Base-by-base conservation (phyloP, 2,113 vertebrate species). In the Phaetusa simplex region DNA sequence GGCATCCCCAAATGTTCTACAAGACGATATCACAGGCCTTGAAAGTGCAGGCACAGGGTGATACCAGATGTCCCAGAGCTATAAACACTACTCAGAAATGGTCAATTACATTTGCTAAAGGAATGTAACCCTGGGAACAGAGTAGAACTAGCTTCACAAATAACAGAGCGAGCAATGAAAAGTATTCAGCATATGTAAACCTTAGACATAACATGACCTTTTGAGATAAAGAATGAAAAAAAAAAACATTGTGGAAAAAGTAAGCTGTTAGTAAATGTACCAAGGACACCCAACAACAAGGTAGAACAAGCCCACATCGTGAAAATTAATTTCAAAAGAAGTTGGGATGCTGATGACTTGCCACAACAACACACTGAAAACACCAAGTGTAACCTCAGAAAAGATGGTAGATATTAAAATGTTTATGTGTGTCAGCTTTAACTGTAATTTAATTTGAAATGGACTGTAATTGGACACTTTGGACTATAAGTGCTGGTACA, bases 231-330 rank as follows among this genome's bases (percentile, higher is more conserved):
- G 5, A 19, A 73, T 59, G 16, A 12, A 52, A 50, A 43, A 42
- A 40, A 40, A 36, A 53, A 50, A 53, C 15, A 8, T 4, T 5
- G 2, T 32, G 32, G n/a, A 43, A 62, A 52, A 69, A 14, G 4
- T 20, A 53, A 66, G 5, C 3, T 70, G 6, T 59, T 81, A 62
- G 34, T 27, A 81, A 81, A 55, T 14, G 1, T 34, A 49, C 12
- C 32, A 64, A 45, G 1, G 4, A 47, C 11, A 55, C 6, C 6
- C 29, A 52, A 15, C 26, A 83, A 26, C 6, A 34, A 52, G 5
- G 11, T 11, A 53, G 19, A 91, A 81, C 8, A 65, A 61, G 3
- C 0, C 5, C 14, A 3, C 16, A 52, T 2, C 4, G 12, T 5
- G 8, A 87, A 64, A 87, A 82, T 29, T 17, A 26, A 9, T 50